Evolutionary conservation across 1,140 invertebrate genomes (phyloP), one percentile per base, ranked within the genome.

Genomic region (Zaprionus gabonicus): DNA sequence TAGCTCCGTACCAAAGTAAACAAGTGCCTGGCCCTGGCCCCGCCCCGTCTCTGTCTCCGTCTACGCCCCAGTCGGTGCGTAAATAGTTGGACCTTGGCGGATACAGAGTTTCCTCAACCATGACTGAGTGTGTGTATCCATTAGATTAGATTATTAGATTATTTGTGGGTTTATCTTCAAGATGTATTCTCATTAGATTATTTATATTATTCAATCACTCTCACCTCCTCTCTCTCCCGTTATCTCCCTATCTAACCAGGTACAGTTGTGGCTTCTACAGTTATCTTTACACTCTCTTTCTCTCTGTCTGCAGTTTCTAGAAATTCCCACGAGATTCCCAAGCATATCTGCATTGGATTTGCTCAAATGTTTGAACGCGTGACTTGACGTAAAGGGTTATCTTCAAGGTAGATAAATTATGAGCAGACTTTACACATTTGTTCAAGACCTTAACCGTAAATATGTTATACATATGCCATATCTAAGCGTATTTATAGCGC

Each of bases 21-120:
- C 73, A 71, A 71, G 36, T 60, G 27, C 34, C 58, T 53, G 66
- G 36, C 64, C 64, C 38, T 67, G 64, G 53, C 25, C 23, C 36
- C 51, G 17, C 34, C 36, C 28, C 25, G 5, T 7, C 55, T 12
- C 20, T 15, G 20, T 4, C 23, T 12, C 20, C 23, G 20, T 4
- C 23, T n/a, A 13, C 27, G 23, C 12, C n/a, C 23, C 23, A 6
- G 46, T 44, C 38, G 51, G 15, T 41, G 15, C 46, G 12, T 25
- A 51, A 25, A 51, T 13, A 51, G 20, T 51, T 23, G 9, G 20
- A 51, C 46, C 46, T 51, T 51, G 46, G 46, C 46, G 46, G 4
- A 51, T 51, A 51, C 25, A 25, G 46, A 51, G 46, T 51, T 51
- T 51, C 46, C 46, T 25, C 9, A 51, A 13, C 46, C 25, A 10